phyloP scores from a whole-genome alignment of 2,888 invertebrate species.

The Arctia plantaginis region DNA sequence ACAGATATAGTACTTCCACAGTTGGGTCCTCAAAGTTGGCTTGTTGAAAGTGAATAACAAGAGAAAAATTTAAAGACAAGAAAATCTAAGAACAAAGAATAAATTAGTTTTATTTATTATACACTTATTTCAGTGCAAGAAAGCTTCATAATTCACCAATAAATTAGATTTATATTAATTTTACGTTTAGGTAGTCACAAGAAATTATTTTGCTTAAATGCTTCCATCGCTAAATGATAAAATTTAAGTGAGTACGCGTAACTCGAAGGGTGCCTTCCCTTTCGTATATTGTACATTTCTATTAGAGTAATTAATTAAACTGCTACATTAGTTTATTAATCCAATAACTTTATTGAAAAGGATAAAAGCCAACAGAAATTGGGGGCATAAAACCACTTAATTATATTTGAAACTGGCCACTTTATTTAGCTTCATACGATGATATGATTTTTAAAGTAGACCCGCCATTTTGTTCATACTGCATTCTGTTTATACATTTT shows the following conservation, averaged over 20 bases:
- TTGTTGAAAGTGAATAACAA: too few species aligned
- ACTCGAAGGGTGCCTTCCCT: not conserved
- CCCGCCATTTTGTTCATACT: not conserved
- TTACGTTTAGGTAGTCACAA: too few species aligned
- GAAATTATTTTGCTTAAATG: not conserved
- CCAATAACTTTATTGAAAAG: conserved; percentile 15
- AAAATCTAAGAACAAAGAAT: too few species aligned
- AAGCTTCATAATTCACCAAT: too few species aligned
- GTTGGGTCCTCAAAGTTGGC: too few species aligned
- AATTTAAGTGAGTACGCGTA: not conserved
- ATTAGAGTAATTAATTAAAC: conserved; percentile 11
- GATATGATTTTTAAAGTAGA: not conserved
- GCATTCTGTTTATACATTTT: not conserved
- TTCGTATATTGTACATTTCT: not conserved
- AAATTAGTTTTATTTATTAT: too few species aligned
- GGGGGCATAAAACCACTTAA: not conserved
- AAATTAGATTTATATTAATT: too few species aligned
- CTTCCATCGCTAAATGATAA: not conserved
- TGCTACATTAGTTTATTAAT: not conserved
- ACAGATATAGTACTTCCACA: too few species aligned
- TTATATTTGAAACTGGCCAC: not conserved
- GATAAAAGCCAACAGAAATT: not conserved
- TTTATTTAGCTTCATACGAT: not conserved
- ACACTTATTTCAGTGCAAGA: too few species aligned
- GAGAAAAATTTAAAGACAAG: too few species aligned